Evolutionary conservation across 2,797 vertebrate genomes (phyloP), one percentile per base, ranked within the genome.

Genomic region (Tiaroga cobitis): DNA sequence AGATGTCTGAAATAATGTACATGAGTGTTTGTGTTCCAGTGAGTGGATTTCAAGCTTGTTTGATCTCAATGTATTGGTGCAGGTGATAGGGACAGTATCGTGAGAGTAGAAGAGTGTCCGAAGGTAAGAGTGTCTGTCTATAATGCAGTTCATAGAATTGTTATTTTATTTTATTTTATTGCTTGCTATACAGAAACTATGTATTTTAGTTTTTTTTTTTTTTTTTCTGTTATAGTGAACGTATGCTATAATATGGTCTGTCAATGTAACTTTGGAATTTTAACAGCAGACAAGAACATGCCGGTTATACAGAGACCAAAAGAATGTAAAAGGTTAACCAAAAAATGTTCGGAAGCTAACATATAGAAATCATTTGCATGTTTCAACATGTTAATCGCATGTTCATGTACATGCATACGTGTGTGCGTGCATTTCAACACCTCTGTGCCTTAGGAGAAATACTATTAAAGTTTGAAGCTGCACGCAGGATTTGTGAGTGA

Each of bases 11-110:
- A 73, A 51, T 37, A 80, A 32, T 41, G 77, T 72, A 68, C 26
- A 54, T 70, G 67, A 67, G 37, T 81, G 10, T 87, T 87, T 76
- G 84, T 54, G 73, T 84, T 85, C 77, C 37, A 51, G 59, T 7
- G 24, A 81, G n/a, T 65, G 41, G 18, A 82, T 68, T 87, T 88
- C 85, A 72, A 84, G 81, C 72, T 82, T 87, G 76, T 85, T 82
- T 81, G 68, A 29, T n/a, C 59, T 84, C 32, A 69, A 34, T 68
- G 59, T 41, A 51, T 63, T n/a, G 78, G 19, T 41, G 9, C 37
- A 69, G 5, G 59, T 56, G 43, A 76, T 29, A 68, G 9, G 61
- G 24, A 65, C 39, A 26, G n/a, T 21, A 81, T 29, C 13, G 3
- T 24, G 21, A 32, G 74, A 49, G 54, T 29, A 74, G 24, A 5